Conservation (phyloP, 2,797 vertebrate species). For the Sternarchorhynchus goeldii region DNA sequence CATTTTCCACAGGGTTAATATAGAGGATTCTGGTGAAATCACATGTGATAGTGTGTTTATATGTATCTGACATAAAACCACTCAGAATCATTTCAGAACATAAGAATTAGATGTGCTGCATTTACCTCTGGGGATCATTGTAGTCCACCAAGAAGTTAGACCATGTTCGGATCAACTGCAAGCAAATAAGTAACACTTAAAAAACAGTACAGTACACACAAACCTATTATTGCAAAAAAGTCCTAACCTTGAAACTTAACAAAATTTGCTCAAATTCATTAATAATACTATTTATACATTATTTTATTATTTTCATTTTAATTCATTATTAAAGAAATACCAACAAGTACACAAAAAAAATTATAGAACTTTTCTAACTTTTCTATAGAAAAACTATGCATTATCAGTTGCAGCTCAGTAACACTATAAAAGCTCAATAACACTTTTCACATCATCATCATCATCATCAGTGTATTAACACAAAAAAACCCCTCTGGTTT, state of each 20-base stretch:
- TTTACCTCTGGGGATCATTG: constrained; percentile 86
- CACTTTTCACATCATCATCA: no score
- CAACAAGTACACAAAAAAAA: no score
- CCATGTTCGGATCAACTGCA: constrained; percentile 75
- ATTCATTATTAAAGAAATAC: no score
- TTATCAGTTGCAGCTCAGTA: neutral
- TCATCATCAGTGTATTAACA: neutral
- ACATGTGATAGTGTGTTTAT: neutral
- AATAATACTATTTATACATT: no score
- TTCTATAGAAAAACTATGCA: neutral
- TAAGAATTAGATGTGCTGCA: neutral
- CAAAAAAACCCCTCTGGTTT: neutral
- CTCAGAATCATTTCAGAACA: neutral
- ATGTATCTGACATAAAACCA: neutral
- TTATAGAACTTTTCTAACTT: no score
- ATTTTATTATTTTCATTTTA: no score
- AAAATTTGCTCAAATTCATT: no score
- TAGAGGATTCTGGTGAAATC: neutral
- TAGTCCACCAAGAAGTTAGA: constrained; percentile 81
- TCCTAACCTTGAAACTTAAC: no score
- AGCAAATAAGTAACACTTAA: constrained; percentile 39
- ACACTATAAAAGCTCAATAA: neutral
- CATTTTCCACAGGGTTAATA: neutral
- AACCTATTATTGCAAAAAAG: no score
- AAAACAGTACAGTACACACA: neutral